phyloP scores from a whole-genome alignment of 2,797 vertebrate genomes.

The Lepilemur ruficaudatus region DNA sequence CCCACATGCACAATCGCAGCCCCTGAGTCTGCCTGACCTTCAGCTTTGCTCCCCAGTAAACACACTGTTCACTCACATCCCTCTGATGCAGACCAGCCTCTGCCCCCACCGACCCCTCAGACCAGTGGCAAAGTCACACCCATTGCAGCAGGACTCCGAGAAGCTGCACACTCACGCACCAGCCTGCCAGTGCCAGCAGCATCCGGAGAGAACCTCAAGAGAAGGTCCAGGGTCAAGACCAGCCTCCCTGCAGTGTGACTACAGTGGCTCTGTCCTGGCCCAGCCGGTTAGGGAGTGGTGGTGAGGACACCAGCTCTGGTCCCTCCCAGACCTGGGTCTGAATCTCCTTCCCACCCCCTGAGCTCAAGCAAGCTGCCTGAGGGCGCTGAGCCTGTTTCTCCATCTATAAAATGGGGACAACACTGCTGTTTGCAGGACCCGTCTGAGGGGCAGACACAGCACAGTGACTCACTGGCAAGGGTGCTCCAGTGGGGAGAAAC shows the following conservation, averaged over 20 bases:
- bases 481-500: not conserved
- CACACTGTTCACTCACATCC: not conserved
- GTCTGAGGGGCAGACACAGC: not conserved
- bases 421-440: rapidly evolving
- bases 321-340: not conserved
- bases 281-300: too few relatives aligned
- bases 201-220: not conserved
- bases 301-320: not conserved
- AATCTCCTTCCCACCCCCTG: not conserved
- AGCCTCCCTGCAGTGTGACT: not conserved
- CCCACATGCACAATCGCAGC: not conserved
- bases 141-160: not conserved
- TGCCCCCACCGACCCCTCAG: not conserved
- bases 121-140: not conserved
- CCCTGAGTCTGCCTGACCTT: not conserved
- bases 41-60: not conserved
- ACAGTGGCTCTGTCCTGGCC: not conserved
- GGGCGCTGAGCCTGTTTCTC: not conserved
- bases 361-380: not conserved
- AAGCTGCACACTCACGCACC: not conserved
- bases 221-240: not conserved
- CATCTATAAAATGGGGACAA: not conserved
- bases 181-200: not conserved
- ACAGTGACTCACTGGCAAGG: rapidly evolving
- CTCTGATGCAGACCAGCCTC: not conserved